Conservation (phyloP, 2,113 vertebrate species). For the Natator depressus region DNA sequence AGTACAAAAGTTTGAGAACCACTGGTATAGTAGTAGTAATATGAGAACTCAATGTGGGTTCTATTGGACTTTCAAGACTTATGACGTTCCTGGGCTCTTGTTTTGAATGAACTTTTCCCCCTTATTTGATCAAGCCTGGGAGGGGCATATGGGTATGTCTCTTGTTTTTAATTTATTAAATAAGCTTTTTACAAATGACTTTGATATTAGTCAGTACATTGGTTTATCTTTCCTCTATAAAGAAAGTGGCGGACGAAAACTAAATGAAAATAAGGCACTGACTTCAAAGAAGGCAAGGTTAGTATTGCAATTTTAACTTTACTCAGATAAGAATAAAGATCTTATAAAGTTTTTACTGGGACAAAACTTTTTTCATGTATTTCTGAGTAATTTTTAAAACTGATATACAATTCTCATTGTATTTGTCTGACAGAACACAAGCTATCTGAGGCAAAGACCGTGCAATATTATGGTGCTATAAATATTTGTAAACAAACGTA, state of each 20-base stretch:
- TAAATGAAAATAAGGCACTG: constrained; percentile 96
- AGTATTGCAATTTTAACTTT: constrained; percentile 25
- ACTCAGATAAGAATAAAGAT: not conserved
- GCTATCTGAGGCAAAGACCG: not conserved
- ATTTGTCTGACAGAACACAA: not conserved
- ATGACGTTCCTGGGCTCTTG: fast-evolving
- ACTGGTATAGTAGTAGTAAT: not conserved
- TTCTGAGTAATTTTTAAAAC: not conserved
- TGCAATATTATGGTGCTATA: not conserved
- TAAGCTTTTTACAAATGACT: not conserved
- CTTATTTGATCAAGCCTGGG: not conserved
- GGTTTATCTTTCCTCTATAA: constrained; percentile 33
- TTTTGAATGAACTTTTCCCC: fast-evolving
- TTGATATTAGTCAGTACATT: not conserved
- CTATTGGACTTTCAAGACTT: not conserved
- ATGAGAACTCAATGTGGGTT: not conserved
- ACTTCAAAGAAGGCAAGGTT: constrained; percentile 97
- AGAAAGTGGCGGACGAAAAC: constrained; percentile 96
- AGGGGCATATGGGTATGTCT: not conserved
- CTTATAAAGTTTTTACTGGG: not conserved
- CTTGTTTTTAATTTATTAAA: not conserved
- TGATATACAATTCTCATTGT: not conserved
- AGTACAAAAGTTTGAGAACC: too few relatives aligned
- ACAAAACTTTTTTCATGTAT: not conserved
- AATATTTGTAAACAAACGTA: not conserved